These are phyloP conservation scores for Thysanoteuthis rhombus DNA, from an alignment of 2,888 invertebrate species.

Conservation along the genomic window DNA sequence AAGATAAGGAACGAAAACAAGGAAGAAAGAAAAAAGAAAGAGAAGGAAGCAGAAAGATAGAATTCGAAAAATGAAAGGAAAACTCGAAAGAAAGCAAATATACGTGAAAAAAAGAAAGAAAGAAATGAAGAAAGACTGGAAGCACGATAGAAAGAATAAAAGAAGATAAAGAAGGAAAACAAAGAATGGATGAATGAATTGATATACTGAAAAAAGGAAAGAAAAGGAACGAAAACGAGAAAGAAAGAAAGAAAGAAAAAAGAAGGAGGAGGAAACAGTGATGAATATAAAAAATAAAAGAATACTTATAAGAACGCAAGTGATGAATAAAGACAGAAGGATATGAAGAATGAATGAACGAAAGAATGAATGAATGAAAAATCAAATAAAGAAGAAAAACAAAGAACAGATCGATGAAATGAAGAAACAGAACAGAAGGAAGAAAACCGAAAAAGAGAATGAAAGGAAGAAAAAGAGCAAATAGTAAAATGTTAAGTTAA, in stretches of 20 bases:
- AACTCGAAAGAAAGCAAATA: neutral
- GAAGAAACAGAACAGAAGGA: neutral
- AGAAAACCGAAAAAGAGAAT: neutral
- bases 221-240: too few species aligned
- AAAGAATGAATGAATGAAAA: too few species aligned
- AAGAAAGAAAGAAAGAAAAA: neutral
- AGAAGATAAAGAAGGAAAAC: too few species aligned
- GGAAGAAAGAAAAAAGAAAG: neutral
- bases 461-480: neutral
- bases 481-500: neutral
- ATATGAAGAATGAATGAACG: neutral
- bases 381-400: neutral
- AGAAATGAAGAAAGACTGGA: neutral
- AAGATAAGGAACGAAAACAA: neutral
- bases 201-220: too few species aligned
- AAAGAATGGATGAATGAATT: too few species aligned
- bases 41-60: neutral
- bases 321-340: neutral
- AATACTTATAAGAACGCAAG: neutral
- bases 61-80: neutral
- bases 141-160: too few species aligned
- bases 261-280: neutral
- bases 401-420: neutral
- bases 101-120: neutral
- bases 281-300: neutral